phyloP scores from a whole-genome alignment of 2,797 vertebrate genomes.

The Triplophysa bombifrons region DNA sequence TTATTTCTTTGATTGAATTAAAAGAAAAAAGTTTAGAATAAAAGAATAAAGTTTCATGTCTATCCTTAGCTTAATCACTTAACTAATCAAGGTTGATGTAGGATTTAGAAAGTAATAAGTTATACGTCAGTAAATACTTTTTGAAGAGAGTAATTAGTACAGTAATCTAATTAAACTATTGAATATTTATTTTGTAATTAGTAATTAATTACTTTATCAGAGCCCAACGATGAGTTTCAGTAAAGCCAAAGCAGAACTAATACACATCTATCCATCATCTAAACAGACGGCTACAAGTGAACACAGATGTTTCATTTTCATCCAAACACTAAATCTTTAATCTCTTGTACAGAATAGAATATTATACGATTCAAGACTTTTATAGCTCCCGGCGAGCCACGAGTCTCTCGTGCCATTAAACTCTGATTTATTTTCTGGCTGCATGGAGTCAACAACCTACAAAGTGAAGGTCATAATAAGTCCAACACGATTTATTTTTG shows the following conservation, averaged over 20 bases:
- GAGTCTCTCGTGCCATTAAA: slow-evolving; percentile 46
- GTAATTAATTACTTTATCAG: no score
- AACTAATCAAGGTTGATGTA: no score
- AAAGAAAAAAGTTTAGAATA: no score
- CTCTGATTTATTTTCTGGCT: slow-evolving; percentile 49
- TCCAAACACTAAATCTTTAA: background rate
- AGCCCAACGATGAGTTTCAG: no score
- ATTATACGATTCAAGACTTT: background rate
- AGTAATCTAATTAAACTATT: no score
- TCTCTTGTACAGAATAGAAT: background rate
- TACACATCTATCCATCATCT: background rate
- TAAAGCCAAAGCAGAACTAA: background rate
- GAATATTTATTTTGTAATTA: no score
- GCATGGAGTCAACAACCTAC: slow-evolving; percentile 40
- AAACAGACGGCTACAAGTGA: background rate
- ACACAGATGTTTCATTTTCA: background rate
- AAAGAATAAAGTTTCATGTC: no score
- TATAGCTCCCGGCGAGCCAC: background rate
- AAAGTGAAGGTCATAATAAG: slow-evolving; percentile 39
- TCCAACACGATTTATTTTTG: slow-evolving; percentile 26
- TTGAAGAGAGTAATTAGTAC: no score
- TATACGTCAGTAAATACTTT: no score
- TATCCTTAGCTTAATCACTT: no score
- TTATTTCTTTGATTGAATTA: no score
- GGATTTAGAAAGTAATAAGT: no score